Evolutionary conservation across 2,888 invertebrate genomes (phyloP).

Genomic region (Drosophila rellima): DNA sequence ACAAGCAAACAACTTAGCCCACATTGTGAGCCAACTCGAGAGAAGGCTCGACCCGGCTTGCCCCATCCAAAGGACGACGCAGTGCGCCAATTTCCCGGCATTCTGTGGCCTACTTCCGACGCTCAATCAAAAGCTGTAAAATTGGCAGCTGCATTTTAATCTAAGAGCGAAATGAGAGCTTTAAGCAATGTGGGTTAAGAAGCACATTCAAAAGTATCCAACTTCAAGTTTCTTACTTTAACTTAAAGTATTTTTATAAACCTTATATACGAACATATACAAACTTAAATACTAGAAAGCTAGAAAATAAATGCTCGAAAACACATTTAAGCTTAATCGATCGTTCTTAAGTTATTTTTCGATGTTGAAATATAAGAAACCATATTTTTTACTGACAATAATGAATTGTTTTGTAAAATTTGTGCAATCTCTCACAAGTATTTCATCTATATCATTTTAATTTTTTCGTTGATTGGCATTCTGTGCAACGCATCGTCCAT

Average conservation of each 20-base stretch:
- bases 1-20: constrained; percentile 59
- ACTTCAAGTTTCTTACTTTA: neutral
- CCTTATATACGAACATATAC: neutral
- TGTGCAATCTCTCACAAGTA: constrained; percentile 17
- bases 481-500: constrained; percentile 5
- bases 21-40: constrained; percentile 38
- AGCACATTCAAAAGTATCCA: neutral
- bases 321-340: too few relatives aligned
- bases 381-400: constrained; percentile 15
- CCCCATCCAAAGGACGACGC: constrained; percentile 5
- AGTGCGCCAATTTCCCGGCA: constrained; percentile 32
- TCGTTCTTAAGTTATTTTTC: neutral
- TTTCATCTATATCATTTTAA: constrained; percentile 16
- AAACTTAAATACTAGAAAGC: neutral
- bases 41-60: neutral
- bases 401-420: constrained; percentile 17
- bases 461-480: constrained; percentile 35
- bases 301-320: too few relatives aligned
- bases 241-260: neutral
- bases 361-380: neutral
- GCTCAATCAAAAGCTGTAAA: constrained; percentile 40
- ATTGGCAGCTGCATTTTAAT: constrained; percentile 19
- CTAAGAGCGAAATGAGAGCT: neutral
- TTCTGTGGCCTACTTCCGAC: constrained; percentile 54
- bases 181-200: neutral